A percentile compares a stretch with the other conserved stretches of the same genome.
Evolutionary conservation across 2,888 invertebrate species (phyloP).

Genomic region (Nymphalis c-album): DNA sequence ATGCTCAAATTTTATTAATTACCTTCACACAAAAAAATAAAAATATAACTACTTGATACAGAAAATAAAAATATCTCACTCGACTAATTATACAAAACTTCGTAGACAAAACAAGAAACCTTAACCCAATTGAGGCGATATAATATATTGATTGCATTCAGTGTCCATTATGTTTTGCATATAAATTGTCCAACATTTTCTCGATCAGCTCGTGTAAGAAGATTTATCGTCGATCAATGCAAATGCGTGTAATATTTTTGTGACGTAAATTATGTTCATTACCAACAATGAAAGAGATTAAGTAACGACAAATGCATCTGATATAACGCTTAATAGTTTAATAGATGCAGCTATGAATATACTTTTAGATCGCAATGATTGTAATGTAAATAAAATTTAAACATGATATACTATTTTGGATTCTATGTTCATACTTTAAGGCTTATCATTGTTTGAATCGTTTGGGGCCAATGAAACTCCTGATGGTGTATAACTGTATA

Average conservation of each 20-base stretch:
- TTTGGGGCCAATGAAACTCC: not conserved
- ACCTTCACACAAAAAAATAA: not conserved
- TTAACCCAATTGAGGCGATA: slow-evolving; percentile 27
- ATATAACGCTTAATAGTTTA: slow-evolving; percentile 1
- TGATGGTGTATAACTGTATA: not conserved
- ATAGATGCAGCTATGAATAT: slow-evolving; percentile 5
- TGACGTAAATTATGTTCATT: slow-evolving; percentile 14
- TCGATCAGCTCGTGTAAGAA: slow-evolving; percentile 23
- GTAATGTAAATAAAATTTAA: not conserved
- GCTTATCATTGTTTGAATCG: not conserved
- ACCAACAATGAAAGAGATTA: slow-evolving; percentile 16
- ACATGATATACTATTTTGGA: not conserved
- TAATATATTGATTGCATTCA: slow-evolving; percentile 15
- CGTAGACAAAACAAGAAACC: slow-evolving; percentile 20
- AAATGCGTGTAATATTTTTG: slow-evolving; percentile 16
- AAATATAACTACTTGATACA: not conserved
- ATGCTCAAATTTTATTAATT: not conserved
- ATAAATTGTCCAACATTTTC: slow-evolving; percentile 34
- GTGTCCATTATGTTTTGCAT: slow-evolving; percentile 26
- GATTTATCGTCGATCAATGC: slow-evolving; percentile 23
- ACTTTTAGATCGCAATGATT: not conserved
- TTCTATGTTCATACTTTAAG: not conserved
- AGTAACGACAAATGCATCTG: slow-evolving; percentile 8
- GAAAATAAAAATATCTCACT: not conserved
- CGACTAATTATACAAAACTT: not conserved